phyloP scores from a whole-genome alignment of 2,113 vertebrate genomes.

The Jaculus jaculus region DNA sequence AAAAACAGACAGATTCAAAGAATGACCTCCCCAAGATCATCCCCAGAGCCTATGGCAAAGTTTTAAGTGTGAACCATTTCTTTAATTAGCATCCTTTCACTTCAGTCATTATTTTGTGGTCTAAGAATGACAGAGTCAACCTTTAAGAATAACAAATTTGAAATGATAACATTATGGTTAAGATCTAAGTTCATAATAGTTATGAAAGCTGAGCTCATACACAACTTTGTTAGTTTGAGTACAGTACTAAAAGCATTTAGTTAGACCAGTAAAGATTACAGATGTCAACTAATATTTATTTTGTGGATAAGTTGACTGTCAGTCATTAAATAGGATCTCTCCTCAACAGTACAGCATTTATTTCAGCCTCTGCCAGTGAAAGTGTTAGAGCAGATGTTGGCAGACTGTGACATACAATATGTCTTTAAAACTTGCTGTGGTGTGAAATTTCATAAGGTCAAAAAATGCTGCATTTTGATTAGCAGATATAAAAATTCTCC shows the following conservation, averaged over 20 bases:
- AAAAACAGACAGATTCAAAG: not conserved
- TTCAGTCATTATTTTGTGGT: not conserved
- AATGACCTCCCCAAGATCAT: not conserved
- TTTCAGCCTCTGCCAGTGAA: constrained; percentile 77
- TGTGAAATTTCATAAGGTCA: constrained; percentile 83
- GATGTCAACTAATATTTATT: constrained; percentile 65
- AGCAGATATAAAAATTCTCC: constrained; percentile 71
- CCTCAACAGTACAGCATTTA: constrained; percentile 58
- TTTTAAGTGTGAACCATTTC: not conserved
- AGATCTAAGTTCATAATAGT: not conserved
- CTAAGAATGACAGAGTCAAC: not conserved
- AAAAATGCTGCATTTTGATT: constrained; percentile 80
- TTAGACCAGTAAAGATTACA: constrained; percentile 43
- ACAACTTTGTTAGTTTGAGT: not conserved
- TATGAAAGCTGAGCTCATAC: not conserved
- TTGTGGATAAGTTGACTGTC: constrained; percentile 51
- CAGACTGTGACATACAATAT: constrained; percentile 80
- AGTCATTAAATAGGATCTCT: constrained; percentile 58
- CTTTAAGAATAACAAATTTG: not conserved
- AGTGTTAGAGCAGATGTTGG: constrained; percentile 80
- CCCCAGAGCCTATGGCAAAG: not conserved
- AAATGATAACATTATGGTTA: not conserved
- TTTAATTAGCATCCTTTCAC: not conserved
- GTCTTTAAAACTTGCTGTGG: constrained; percentile 80
- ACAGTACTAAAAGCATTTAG: not conserved